Percentiles rank a stretch among this genome's conserved stretches.
Conservation (phyloP, 2,888 invertebrate species). For the Drosophila putrida region DNA sequence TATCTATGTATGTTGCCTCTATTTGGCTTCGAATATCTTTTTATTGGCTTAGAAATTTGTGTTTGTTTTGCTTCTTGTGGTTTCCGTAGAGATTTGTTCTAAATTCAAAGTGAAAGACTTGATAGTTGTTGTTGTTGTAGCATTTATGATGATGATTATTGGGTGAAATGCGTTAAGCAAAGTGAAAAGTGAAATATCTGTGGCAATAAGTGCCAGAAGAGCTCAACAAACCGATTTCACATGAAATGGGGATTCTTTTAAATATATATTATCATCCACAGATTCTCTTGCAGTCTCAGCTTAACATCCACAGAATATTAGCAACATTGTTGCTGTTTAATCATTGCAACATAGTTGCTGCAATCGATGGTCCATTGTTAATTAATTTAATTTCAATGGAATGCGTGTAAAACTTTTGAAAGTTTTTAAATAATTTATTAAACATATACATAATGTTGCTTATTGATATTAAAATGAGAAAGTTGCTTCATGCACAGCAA, state of each 20-base stretch:
- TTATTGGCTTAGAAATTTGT: conserved; percentile 76
- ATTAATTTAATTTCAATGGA: conserved; percentile 40
- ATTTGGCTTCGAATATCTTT: conserved; percentile 51
- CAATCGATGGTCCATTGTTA: conserved; percentile 26
- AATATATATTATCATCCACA: conserved; percentile 22
- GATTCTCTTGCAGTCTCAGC: not conserved
- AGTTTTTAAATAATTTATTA: conserved; percentile 50
- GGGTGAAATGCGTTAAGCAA: conserved; percentile 66
- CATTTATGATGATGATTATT: conserved; percentile 50
- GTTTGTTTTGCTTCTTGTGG: conserved; percentile 34
- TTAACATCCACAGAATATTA: conserved; percentile 23
- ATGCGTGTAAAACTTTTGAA: conserved; percentile 45
- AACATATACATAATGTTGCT: conserved; percentile 16
- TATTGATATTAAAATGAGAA: conserved; percentile 47
- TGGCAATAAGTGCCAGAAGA: conserved; percentile 37
- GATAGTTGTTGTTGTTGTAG: conserved; percentile 9
- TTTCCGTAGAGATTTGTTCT: conserved; percentile 72
- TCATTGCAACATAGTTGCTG: conserved; percentile 25
- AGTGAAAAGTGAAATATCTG: conserved; percentile 63
- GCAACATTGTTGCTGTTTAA: conserved; percentile 52
- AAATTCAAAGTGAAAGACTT: conserved; percentile 75
- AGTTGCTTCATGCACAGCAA: conserved; percentile 17
- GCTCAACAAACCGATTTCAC: conserved; percentile 13
- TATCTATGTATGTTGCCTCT: conserved; percentile 23
- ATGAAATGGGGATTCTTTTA: not conserved